Evolutionary conservation across 2,797 vertebrate genomes (phyloP).

Genomic region (Manis pentadactyla): DNA sequence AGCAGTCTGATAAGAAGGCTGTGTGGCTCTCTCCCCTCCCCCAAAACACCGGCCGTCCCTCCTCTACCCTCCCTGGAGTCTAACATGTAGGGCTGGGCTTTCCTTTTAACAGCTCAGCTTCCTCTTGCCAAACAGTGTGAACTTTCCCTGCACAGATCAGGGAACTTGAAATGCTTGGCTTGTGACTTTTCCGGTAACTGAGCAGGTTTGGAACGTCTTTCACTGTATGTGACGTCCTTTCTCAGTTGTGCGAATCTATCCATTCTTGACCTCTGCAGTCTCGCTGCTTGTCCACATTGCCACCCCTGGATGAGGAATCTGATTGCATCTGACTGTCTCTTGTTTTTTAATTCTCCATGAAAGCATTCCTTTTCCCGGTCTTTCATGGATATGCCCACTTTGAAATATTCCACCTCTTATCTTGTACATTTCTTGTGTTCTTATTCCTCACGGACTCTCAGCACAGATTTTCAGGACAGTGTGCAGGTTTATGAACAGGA

Average conservation of each 20-base stretch:
- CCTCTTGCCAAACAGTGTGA: not conserved
- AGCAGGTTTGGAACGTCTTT: not conserved
- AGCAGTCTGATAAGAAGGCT: not conserved
- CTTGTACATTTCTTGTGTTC: not conserved
- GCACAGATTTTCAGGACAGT: not conserved
- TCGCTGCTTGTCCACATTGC: not conserved
- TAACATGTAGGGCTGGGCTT: not conserved
- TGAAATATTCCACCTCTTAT: not conserved
- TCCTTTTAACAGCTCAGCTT: not conserved
- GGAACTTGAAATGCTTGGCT: not conserved
- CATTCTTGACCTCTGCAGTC: too few relatives aligned
- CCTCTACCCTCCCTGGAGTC: not conserved
- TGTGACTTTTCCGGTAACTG: not conserved
- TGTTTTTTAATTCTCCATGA: not conserved
- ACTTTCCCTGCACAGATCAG: not conserved
- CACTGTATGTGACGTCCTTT: not conserved
- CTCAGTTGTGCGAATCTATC: fast-evolving
- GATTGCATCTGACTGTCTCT: not conserved
- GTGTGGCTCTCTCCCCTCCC: not conserved
- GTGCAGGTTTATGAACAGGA: not conserved
- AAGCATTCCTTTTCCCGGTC: not conserved
- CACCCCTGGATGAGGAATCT: not conserved
- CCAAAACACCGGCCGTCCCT: too few relatives aligned
- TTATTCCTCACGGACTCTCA: not conserved
- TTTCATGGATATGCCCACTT: not conserved